phyloP scores from a whole-genome alignment of 2,888 invertebrate species.

The Coecobrya sp. region DNA sequence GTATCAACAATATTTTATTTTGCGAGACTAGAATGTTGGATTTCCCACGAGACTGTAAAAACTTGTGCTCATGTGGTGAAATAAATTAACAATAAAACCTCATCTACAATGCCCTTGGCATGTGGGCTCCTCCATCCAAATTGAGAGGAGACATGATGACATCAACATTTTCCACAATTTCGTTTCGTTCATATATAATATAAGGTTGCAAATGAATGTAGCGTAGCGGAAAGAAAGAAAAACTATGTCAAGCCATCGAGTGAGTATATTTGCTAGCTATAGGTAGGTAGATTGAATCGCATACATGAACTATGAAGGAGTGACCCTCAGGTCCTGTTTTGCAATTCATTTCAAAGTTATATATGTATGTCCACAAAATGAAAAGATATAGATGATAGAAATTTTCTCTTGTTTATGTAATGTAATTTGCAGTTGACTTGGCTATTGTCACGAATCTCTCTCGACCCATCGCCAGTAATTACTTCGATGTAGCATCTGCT shows the following conservation, averaged over 20 bases:
- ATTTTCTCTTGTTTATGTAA: neutral
- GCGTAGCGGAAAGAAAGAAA: neutral
- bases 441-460: constrained; percentile 16
- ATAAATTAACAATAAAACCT: constrained; percentile 80
- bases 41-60: constrained; percentile 76
- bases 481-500: neutral
- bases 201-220: too few relatives aligned
- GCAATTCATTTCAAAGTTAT: constrained; percentile 68
- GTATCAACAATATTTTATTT: constrained; percentile 76
- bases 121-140: constrained; percentile 55
- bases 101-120: constrained; percentile 74
- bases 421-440: constrained; percentile 1
- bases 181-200: neutral
- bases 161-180: constrained; percentile 55
- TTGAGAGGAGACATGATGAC: constrained; percentile 60
- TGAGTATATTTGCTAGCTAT: neutral
- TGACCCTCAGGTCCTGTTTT: constrained; percentile 63
- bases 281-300: neutral
- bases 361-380: constrained; percentile 15
- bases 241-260: neutral
- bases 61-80: constrained; percentile 76
- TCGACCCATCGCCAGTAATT: constrained; percentile 6
- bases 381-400: neutral
- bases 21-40: constrained; percentile 66
- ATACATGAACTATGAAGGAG: neutral